Percentiles rank a stretch among this genome's conserved stretches.
Evolutionary conservation across 2,888 invertebrate genomes (phyloP).

Genomic region (Cantharis flavilabris): DNA sequence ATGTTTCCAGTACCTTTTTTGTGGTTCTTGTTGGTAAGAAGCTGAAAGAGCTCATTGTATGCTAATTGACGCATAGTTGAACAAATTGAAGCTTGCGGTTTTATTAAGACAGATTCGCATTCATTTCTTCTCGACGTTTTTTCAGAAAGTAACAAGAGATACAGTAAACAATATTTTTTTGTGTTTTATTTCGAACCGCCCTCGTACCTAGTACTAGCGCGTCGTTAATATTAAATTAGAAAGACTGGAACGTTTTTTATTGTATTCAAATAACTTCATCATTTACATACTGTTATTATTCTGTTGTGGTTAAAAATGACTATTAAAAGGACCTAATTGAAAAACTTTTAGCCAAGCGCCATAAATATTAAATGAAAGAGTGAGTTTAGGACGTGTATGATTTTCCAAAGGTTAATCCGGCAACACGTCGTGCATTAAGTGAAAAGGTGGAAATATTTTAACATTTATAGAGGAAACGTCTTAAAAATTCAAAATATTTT

Average conservation of each 20-base stretch:
- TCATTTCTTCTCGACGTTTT: not conserved
- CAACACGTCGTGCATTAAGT: not conserved
- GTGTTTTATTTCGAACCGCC: not conserved
- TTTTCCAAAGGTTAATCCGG: not conserved
- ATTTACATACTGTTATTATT: not conserved
- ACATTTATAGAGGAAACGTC: not conserved
- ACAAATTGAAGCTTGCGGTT: constrained; percentile 19
- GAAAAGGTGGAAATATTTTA: not conserved
- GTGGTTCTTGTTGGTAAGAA: constrained; percentile 18
- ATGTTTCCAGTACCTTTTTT: constrained; percentile 21
- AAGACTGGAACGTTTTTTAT: not conserved
- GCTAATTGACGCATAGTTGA: constrained; percentile 27
- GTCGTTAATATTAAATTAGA: not conserved
- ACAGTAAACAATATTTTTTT: not conserved
- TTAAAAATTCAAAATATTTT: not conserved
- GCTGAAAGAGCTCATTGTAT: constrained; percentile 28
- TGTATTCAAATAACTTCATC: not conserved
- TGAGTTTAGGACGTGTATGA: not conserved
- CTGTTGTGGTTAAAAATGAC: not conserved
- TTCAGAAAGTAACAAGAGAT: not conserved
- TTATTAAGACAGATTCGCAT: not conserved
- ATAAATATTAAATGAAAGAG: not conserved
- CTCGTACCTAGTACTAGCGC: not conserved
- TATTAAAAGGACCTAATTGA: not conserved
- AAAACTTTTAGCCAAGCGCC: not conserved